Evolutionary conservation across 1,140 invertebrate species (phyloP).

Genomic region (Drosophila mayri): DNA sequence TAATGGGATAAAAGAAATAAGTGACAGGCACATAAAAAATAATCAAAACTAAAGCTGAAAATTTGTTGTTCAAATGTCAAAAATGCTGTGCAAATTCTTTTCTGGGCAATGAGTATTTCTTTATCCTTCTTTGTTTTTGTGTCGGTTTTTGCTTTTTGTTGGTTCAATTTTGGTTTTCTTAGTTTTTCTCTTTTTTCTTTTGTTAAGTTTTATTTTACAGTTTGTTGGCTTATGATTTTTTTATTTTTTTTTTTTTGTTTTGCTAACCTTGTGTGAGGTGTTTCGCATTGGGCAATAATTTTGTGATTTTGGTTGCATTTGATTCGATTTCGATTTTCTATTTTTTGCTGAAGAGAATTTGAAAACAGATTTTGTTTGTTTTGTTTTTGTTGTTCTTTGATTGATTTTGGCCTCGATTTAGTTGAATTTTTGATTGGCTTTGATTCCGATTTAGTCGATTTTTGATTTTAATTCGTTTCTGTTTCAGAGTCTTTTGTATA

Average conservation of each 20-base stretch:
- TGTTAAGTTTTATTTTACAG: constrained; percentile 2
- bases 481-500: constrained; percentile 20
- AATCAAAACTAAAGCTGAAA: constrained; percentile 17
- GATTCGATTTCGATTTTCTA: constrained; percentile 25
- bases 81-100: constrained; percentile 72
- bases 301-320: constrained; percentile 81
- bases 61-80: constrained; percentile 14
- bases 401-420: constrained; percentile 41
- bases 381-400: constrained; percentile 6
- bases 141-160: constrained; percentile 39
- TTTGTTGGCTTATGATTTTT: constrained; percentile 32
- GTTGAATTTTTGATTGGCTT: constrained; percentile 50
- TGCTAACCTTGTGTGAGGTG: constrained; percentile 79
- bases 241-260: constrained; percentile 12
- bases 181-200: background rate
- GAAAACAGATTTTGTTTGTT: constrained; percentile 36
- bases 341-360: constrained; percentile 40
- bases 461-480: constrained; percentile 38
- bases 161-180: constrained; percentile 27
- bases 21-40: constrained; percentile 9
- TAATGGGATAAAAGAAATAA: background rate
- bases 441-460: constrained; percentile 37
- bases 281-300: constrained; percentile 80
- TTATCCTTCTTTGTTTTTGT: constrained; percentile 11
- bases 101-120: constrained; percentile 27